Conservation (phyloP, 2,113 vertebrate genomes). For the Pteruthius melanotis region DNA sequence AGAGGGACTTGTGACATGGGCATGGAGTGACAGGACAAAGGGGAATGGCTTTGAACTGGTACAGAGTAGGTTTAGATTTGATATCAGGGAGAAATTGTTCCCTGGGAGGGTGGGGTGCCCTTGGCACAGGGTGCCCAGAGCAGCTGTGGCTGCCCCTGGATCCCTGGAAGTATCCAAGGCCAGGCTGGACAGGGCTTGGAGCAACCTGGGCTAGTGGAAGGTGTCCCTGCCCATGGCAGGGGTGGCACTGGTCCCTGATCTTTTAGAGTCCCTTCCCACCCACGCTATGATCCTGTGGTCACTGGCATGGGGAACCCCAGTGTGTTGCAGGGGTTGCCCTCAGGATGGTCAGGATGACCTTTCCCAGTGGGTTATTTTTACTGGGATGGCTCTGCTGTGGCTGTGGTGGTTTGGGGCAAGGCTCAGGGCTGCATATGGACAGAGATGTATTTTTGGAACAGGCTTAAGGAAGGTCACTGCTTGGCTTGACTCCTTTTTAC, state of each 20-base stretch:
- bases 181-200: fast-evolving
- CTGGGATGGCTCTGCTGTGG: background rate
- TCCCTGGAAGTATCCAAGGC: background rate
- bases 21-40: background rate
- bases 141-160: background rate
- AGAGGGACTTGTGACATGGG: background rate
- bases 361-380: background rate
- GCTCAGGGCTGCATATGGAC: background rate
- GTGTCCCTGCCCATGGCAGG: background rate
- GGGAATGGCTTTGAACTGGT: background rate
- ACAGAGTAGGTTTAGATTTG: background rate
- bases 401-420: background rate
- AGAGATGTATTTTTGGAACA: background rate
- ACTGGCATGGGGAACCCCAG: background rate
- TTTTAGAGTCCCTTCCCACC: background rate
- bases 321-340: background rate
- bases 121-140: background rate
- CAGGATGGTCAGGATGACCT: background rate
- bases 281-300: background rate
- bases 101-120: fast-evolving
- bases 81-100: background rate
- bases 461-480: background rate
- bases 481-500: background rate
- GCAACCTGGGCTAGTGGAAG: fast-evolving
- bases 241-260: background rate